These are phyloP conservation scores for Acleris sparsana DNA, from an alignment of 2,888 invertebrate species.

Conservation along the genomic window DNA sequence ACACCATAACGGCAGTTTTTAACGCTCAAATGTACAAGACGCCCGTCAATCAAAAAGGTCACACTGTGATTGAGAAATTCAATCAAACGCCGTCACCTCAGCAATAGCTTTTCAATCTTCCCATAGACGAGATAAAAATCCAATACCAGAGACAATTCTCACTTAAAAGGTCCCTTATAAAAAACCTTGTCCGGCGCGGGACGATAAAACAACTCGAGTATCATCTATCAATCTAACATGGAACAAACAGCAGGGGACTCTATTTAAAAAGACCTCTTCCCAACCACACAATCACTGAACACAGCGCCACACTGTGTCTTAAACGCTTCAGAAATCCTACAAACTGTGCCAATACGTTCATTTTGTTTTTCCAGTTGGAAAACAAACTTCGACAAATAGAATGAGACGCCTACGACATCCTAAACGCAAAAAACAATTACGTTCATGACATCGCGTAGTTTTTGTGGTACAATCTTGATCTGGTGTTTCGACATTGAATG, in stretches of 20 bases:
- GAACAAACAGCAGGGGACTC: conserved; percentile 65
- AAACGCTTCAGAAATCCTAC: neutral
- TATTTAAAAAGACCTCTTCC: conserved; percentile 64
- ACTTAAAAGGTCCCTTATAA: conserved; percentile 67
- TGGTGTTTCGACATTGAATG: conserved; percentile 64
- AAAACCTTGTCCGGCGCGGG: conserved; percentile 53
- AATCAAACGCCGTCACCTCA: conserved; percentile 41
- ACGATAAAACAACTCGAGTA: conserved; percentile 62
- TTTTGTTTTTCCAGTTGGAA: conserved; percentile 44
- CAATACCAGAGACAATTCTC: conserved; percentile 75
- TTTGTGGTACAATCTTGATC: conserved; percentile 55
- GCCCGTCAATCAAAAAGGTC: conserved; percentile 32
- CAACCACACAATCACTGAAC: conserved; percentile 40
- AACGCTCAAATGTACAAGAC: conserved; percentile 10
- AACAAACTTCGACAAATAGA: conserved; percentile 52
- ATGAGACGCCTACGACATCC: conserved; percentile 57
- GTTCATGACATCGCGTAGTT: conserved; percentile 59
- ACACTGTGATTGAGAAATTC: conserved; percentile 36
- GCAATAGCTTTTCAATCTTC: conserved; percentile 51
- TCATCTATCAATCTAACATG: conserved; percentile 79
- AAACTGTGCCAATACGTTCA: neutral
- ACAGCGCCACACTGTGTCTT: conserved; percentile 31
- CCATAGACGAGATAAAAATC: conserved; percentile 64
- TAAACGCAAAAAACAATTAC: conserved; percentile 68
- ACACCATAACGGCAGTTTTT: neutral